phyloP scores from a whole-genome alignment of 2,113 vertebrate genomes.

The Cheirogaleus medius region DNA sequence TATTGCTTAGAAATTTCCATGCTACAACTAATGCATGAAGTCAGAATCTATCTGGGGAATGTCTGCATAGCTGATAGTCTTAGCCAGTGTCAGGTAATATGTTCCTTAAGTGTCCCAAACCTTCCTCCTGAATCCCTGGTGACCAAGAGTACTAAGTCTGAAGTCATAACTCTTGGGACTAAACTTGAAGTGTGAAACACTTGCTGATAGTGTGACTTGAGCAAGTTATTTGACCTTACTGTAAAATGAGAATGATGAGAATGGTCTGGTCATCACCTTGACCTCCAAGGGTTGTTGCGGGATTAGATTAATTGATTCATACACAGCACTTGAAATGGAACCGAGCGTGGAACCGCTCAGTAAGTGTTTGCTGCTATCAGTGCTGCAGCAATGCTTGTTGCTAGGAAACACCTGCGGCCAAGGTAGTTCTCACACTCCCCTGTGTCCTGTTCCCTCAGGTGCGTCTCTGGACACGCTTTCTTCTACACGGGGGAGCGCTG shows the following conservation, averaged over 20 bases:
- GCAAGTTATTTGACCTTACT: background rate
- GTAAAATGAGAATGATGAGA: background rate
- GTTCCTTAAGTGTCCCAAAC: background rate
- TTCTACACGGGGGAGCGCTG: conserved; percentile 85
- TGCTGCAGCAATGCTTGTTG: background rate
- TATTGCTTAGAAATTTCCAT: background rate
- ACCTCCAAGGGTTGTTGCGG: too few relatives aligned
- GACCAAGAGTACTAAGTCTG: background rate
- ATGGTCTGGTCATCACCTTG: background rate
- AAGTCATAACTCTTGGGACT: background rate
- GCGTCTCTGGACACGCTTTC: conserved; percentile 80
- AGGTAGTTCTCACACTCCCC: background rate
- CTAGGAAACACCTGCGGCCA: too few relatives aligned
- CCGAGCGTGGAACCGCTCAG: background rate
- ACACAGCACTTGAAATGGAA: background rate
- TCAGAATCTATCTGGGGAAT: background rate
- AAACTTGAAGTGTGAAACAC: background rate
- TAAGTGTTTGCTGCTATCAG: accelerated
- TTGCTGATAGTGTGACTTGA: background rate
- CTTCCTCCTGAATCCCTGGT: background rate
- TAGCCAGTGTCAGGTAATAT: background rate
- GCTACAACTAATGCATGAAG: background rate
- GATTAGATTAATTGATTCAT: background rate
- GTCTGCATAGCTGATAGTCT: background rate
- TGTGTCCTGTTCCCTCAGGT: conserved; percentile 76